These are phyloP conservation scores for Neoitamus cyanurus DNA, from an alignment of 2,888 invertebrate species.

Conservation along the genomic window DNA sequence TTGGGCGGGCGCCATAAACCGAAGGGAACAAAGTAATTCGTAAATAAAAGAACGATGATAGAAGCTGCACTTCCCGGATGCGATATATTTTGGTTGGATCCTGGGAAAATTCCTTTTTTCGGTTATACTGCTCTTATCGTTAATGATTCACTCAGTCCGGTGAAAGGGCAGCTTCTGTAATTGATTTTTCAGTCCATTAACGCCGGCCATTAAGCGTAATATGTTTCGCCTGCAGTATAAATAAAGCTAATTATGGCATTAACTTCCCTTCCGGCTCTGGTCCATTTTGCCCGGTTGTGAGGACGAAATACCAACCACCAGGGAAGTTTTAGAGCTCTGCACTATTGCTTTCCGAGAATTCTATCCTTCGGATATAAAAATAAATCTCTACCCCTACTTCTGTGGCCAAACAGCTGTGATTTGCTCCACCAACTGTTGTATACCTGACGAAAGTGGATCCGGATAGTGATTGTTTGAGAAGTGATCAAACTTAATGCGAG, in stretches of 20 bases:
- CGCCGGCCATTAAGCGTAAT: slow-evolving; percentile 3
- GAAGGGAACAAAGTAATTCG: background rate
- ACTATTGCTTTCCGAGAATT: background rate
- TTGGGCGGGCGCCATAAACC: background rate
- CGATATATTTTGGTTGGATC: background rate
- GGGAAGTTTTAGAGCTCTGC: background rate
- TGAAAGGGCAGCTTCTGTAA: background rate
- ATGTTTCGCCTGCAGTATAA: slow-evolving; percentile 18
- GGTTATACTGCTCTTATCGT: background rate
- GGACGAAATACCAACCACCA: background rate
- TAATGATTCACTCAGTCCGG: background rate
- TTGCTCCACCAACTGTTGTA: background rate
- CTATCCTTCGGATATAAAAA: background rate
- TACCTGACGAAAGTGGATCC: background rate
- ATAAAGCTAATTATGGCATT: background rate
- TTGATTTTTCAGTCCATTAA: slow-evolving; percentile 24
- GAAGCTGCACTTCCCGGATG: background rate
- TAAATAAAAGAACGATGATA: background rate
- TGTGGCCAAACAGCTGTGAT: background rate
- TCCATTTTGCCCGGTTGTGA: background rate
- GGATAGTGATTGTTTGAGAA: background rate
- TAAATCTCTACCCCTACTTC: background rate
- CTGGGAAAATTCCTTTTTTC: background rate
- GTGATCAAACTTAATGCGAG: background rate
- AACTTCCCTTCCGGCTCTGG: background rate